Base-by-base conservation (phyloP, 2,888 invertebrate species). In the Ennomos erosarius region DNA sequence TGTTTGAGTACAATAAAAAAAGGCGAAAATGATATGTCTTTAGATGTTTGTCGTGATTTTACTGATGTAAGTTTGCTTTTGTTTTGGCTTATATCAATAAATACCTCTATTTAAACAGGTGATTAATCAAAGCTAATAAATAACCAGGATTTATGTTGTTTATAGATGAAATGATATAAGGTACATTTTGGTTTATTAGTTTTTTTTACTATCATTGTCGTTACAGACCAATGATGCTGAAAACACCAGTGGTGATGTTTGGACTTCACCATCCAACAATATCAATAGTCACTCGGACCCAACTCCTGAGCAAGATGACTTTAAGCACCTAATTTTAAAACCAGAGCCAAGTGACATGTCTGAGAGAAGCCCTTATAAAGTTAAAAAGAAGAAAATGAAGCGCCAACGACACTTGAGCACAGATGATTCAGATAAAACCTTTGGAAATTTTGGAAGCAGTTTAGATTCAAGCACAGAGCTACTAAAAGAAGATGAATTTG, bases 401-500 rank as follows among this genome's bases (percentile, higher is more conserved):
- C 73, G 69, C 8, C 69, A 55, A 51, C 26, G 76, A 55, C 77
- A 72, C 50, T 65, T 75, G 1, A 81, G 79, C 50, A 78, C 75
- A 11, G 84, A 82, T 38, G 75, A 69, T 38, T 82, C 81, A 8
- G 83, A 81, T 9, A 70, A 70, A 61, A 79, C 75, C 11, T 76
- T 60, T 49, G 39, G 39, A 10, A 44, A n/a, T 5, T 58, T 71
- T 36, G 61, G 74, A 55, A 70, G 67, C 0, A 82, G 78, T 52
- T 66, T 75, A 57, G 78, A 80, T 59, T 76, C 77, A 5, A 67
- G 59, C 16, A 38, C 68, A 42, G 79, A 78, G 53, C 69, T 68
- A 16, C 38, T 44, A 5, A 80, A 76, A 39, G 89, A 90, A 42
- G 92, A 92, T 75, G 92, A 92, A 61, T 92, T 90, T 80, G 91